Conservation (phyloP, 2,113 vertebrate genomes). For the Coracopsis vasa region DNA sequence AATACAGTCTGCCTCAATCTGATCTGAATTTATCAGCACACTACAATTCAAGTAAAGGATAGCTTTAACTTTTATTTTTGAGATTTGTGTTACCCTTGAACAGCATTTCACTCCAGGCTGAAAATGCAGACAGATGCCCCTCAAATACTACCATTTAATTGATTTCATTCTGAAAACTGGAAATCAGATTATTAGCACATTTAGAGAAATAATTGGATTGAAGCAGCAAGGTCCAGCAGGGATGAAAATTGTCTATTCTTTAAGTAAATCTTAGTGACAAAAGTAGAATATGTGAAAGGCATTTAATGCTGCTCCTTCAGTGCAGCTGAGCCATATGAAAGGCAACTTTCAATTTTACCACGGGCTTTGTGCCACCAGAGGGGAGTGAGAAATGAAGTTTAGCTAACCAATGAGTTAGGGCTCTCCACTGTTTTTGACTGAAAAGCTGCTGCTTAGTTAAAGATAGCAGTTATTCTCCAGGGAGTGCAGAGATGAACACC, state of each 20-base stretch:
- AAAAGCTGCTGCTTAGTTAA: constrained; percentile 3
- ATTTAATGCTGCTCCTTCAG: background rate
- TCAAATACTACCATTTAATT: background rate
- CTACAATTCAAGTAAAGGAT: background rate
- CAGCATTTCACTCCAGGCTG: background rate
- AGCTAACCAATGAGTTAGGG: constrained; percentile 25
- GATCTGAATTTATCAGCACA: background rate
- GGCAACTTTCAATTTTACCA: constrained; percentile 12
- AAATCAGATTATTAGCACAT: constrained; percentile 33
- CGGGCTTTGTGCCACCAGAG: background rate
- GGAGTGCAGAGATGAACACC: constrained; percentile 27
- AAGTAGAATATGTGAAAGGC: background rate
- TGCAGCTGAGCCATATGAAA: background rate
- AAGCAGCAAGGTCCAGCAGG: background rate
- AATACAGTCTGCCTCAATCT: background rate
- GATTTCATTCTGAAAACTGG: background rate
- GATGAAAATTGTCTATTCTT: background rate
- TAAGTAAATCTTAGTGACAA: constrained; percentile 11
- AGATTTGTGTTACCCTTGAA: background rate
- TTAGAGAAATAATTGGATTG: constrained; percentile 40
- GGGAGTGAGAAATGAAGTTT: constrained; percentile 25
- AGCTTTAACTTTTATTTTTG: background rate
- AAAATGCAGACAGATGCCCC: background rate
- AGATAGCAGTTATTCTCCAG: constrained; percentile 35
- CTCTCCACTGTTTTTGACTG: background rate